phyloP scores from a whole-genome alignment of 2,797 vertebrate genomes.

The Platyrinchus mystaceus region DNA sequence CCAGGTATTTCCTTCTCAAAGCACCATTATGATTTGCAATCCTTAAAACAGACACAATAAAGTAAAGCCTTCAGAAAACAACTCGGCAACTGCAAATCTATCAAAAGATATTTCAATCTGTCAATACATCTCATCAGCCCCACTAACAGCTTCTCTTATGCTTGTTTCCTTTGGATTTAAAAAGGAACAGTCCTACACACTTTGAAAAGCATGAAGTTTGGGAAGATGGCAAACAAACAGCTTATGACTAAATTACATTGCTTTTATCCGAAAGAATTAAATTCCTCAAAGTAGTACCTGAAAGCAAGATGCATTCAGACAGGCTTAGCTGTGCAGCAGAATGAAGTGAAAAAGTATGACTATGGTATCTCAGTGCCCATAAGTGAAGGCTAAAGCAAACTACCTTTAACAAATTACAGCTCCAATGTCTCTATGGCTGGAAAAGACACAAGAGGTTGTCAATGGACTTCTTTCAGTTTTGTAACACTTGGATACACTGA shows the following conservation, averaged over 20 bases:
- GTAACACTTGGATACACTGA: neutral
- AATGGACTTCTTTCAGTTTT: neutral
- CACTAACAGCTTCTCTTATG: neutral
- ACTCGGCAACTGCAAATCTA: accelerated
- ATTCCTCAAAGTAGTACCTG: neutral
- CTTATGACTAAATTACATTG: neutral
- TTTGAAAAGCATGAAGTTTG: neutral
- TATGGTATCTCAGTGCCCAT: accelerated
- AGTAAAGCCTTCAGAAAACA: neutral
- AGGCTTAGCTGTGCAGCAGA: neutral
- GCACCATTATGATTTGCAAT: neutral
- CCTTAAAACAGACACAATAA: neutral
- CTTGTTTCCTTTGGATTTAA: neutral
- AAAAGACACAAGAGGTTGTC: neutral
- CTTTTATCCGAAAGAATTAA: neutral
- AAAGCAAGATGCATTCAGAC: neutral
- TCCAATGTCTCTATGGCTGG: neutral
- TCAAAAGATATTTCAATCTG: neutral
- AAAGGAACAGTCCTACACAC: neutral
- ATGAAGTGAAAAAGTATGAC: neutral
- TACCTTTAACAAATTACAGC: neutral
- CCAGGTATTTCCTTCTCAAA: neutral
- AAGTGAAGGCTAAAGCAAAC: neutral
- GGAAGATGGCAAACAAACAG: neutral
- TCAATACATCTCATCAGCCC: neutral